Conservation (phyloP, 2,113 vertebrate genomes). For the Eulemur rufifrons region DNA sequence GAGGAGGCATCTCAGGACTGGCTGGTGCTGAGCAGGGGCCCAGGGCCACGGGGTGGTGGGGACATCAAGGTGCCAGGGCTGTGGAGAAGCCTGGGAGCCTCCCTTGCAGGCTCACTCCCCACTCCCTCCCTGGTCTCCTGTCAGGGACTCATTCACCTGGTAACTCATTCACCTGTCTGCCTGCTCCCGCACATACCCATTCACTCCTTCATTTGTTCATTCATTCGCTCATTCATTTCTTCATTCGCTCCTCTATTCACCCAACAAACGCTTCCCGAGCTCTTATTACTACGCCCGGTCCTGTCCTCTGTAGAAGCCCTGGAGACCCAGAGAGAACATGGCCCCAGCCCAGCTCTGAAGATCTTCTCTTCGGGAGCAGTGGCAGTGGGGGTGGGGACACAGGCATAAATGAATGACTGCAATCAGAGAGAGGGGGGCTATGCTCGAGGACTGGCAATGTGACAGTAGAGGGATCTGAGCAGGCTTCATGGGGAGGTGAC, state of each 20-base stretch:
- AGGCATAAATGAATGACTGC: background rate
- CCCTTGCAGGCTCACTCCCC: background rate
- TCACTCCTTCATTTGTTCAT: background rate
- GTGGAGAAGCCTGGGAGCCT: background rate
- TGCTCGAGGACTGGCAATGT: background rate
- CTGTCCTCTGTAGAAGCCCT: background rate
- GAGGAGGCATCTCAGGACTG: slow-evolving; percentile 32
- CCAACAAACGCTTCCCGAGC: background rate
- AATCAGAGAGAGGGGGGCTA: background rate
- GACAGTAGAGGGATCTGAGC: background rate
- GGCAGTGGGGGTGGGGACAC: background rate
- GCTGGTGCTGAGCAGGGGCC: slow-evolving; percentile 36
- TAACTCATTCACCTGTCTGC: slow-evolving; percentile 51
- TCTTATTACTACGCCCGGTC: background rate
- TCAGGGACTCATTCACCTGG: slow-evolving; percentile 61
- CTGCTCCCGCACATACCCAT: background rate
- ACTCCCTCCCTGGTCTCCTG: no score
- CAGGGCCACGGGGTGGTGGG: background rate
- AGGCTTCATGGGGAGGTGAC: background rate
- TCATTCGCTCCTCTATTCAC: background rate
- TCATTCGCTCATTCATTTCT: background rate
- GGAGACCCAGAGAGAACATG: background rate
- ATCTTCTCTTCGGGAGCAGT: background rate
- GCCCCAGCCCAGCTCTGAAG: background rate
- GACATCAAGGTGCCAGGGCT: slow-evolving; percentile 43